Base-by-base conservation (phyloP, 2,113 vertebrate genomes). In the Alosa alosa region DNA sequence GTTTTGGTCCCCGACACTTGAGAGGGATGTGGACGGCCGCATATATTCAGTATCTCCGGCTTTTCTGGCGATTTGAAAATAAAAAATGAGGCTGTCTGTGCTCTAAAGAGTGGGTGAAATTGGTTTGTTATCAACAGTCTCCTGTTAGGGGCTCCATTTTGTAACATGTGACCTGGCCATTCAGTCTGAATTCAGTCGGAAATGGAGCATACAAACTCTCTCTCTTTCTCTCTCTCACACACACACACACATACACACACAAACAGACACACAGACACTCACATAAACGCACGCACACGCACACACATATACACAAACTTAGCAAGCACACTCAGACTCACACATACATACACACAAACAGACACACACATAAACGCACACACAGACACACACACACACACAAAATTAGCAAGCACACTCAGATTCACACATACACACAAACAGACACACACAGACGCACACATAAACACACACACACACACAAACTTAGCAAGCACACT, bases 121-220 rank as follows among this genome's bases (percentile, higher is more conserved):
- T 72, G 64, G 64, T 72, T 72, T 72, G 64, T 72, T 72, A 72
- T 72, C 64, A 72, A 72, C 64, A 15, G n/a, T 68, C 11, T n/a
- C 8, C 22, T 36, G n/a, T 36, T 72, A 31, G 64, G 8, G 25
- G 8, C 13, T 72, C 25, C 25, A 36, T 68, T 68, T 68, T 68
- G 64, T 60, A 60, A 68, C 25, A 15, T 72, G n/a, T 72, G 64
- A 36, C 64, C n/a, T 13, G 11, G 25, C 64, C 11, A 72, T 31
- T 72, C 64, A 72, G n/a, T 31, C n/a, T 25, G 20, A n/a, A 18
- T 64, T 25, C 60, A 1, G 60, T 64, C 20, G 5, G 60, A 64
- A 64, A 64, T 25, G 1, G 25, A 25, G n/a, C 60, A 64, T 25
- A 52, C 50, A 25, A 22, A 64, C 60, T 22, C 60, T 22, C 60